Evolutionary conservation across 2,888 invertebrate genomes (phyloP), one percentile per base, ranked within the genome.

Genomic region (Drosophila prostipennis): DNA sequence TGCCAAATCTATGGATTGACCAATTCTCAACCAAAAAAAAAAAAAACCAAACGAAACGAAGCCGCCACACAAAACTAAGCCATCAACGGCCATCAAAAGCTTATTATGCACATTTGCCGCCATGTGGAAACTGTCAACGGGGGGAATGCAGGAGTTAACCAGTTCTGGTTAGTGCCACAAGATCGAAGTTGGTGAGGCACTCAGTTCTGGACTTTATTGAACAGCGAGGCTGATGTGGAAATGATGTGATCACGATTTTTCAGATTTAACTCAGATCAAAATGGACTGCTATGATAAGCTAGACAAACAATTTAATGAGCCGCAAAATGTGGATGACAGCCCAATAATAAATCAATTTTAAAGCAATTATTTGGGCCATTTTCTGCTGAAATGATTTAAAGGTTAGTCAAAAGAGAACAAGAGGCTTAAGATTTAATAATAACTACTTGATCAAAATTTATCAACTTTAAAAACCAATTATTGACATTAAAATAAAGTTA

Each of bases 1-100:
- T 82, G 82, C 81, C 87, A 78, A 82, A 83, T 83, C 43, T 55
- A 54, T 57, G 57, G 72, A 76, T 71, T 71, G 70, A 71, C 70
- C 73, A 72, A 65, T 51, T 54, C 42, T 43, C 34, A 19, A 19
- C 19, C 19, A 19, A 19, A 19, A 19, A 40, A 55, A 23, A 48
- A 32, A 19, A 48, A 16, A 48, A 48, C 34, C 52, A 48, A 19
- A 34, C 52, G 42, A 59, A 70, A 56, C 56, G 19, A 64, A 29
- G 29, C 29, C 29, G 75, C 70, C 59, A 70, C 37, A 29, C 55
- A 70, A 71, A 72, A 57, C 72, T 36, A 42, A 72, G 64, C 65
- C 65, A 65, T 65, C 65, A 65, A 64, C 52, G 26, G 64, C 39
- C 72, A 73, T 73, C 67, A 56, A 67, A 39, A 55, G 58, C 59